Base-by-base conservation (phyloP, 92 coral and sea anemone species). In the Pocillopora meandrina region DNA sequence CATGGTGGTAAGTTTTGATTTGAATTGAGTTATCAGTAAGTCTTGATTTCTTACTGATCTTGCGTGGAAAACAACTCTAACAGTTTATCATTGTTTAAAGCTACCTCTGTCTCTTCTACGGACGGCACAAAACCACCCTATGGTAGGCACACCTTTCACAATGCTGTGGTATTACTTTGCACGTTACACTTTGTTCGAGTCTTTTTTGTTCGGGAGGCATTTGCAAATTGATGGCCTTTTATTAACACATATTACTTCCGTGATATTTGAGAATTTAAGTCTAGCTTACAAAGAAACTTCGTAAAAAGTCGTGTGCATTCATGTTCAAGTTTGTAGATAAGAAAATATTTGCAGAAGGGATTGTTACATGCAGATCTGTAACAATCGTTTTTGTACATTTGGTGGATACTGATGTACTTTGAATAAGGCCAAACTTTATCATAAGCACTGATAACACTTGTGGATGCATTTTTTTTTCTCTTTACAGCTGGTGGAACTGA, bases 61-160 rank as follows among this genome's bases (percentile, higher is more conserved):
- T 58, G 7, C 49, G 49, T 67, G 52, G 60, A n/a, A 62, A 55
- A 19, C 73, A 78, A 20, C n/a, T 13, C 49, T 80, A 14, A 58
- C 36, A 20, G 42, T 26, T 67, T 15, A 23, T 61, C 64, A 58
- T 36, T 66, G 11, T 62, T 74, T 79, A 23, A 84, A 96, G 99
- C 99, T 96, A 21, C 99, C 99, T 56, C 89, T 96, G n/a, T 96
- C 99, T 56, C 93, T 96, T 21, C 82, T 96, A 71, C 88, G 99
- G 81, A 95, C 99, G 80, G 99, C 99, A 36, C 99, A 96, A 86
- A 96, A 96, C 84, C 99, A 96, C 64, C 99, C 99, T 36, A 96
- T 96, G 99, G 99, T 94, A 84, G 84, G 90, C 74, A 2, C 4
- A 23, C 7, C 1, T 56, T 13, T 47, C 49, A 2, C 63, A 8